phyloP scores from a whole-genome alignment of 2,113 vertebrate genomes.

The Colinus virginianus region DNA sequence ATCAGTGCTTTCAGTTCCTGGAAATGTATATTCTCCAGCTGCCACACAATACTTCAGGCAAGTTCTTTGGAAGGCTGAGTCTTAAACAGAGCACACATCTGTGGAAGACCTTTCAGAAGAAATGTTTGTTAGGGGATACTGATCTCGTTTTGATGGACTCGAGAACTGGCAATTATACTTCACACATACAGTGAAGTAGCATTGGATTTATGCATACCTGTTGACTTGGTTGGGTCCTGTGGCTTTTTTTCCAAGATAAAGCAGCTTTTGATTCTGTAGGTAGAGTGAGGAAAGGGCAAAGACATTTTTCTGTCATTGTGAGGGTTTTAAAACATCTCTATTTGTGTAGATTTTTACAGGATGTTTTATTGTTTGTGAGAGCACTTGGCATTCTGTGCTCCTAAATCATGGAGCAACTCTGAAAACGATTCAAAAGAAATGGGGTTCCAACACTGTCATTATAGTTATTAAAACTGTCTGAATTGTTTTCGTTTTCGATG shows the following conservation, averaged over 20 bases:
- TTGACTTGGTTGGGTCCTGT: neutral
- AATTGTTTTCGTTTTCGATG: slow-evolving; percentile 14
- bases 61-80: neutral
- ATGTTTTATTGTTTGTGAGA: slow-evolving; percentile 42
- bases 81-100: neutral
- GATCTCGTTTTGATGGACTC: neutral
- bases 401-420: slow-evolving; percentile 43
- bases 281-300: slow-evolving; percentile 15
- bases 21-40: neutral
- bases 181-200: neutral
- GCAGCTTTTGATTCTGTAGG: neutral
- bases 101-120: neutral
- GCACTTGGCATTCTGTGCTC: slow-evolving; percentile 24
- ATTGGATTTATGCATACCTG: neutral
- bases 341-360: neutral
- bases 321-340: neutral
- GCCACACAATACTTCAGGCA: neutral
- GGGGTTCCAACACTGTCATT: neutral
- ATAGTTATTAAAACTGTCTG: neutral
- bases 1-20: neutral
- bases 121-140: neutral
- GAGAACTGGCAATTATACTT: neutral
- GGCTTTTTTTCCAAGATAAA: neutral
- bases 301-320: slow-evolving; percentile 7
- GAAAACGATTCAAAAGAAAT: neutral